Conservation (phyloP, 2,113 vertebrate genomes). For the Sinocyclocheilus rhinocerous region DNA sequence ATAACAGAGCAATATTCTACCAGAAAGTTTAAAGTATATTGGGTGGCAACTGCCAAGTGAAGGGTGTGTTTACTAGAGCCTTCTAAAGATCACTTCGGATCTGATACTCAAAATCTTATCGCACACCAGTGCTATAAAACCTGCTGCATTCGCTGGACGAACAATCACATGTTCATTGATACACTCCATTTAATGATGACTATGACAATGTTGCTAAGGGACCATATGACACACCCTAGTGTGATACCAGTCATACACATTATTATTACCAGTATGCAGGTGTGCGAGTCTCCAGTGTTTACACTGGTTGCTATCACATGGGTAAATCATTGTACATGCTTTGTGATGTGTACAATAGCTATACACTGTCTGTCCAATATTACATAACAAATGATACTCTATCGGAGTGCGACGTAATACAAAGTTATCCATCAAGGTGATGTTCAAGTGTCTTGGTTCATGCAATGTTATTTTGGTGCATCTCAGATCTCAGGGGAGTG, state of each 20-base stretch:
- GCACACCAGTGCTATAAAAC: conserved; percentile 5
- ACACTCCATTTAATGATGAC: conserved; percentile 51
- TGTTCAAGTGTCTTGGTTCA: conserved; percentile 12
- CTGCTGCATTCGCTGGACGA: background rate
- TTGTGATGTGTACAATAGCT: conserved; percentile 20
- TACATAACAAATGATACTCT: conserved; percentile 40
- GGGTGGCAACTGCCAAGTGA: background rate
- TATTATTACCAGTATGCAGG: conserved; percentile 8
- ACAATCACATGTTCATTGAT: conserved; percentile 30
- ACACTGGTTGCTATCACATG: conserved; percentile 21
- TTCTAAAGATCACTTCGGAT: background rate
- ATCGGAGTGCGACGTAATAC: no score
- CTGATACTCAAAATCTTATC: background rate
- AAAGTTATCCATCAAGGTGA: background rate
- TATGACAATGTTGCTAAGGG: conserved; percentile 40
- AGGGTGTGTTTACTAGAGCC: background rate
- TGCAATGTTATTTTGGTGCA: conserved; percentile 49
- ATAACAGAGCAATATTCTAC: background rate
- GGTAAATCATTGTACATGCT: conserved; percentile 21
- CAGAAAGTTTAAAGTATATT: background rate
- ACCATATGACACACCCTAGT: conserved; percentile 32
- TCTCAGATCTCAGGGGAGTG: conserved; percentile 65
- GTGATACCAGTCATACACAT: background rate
- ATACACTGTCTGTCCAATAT: background rate
- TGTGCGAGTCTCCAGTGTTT: conserved; percentile 11